phyloP scores from a whole-genome alignment of 2,113 vertebrate genomes.

The Brachirus orientalis region DNA sequence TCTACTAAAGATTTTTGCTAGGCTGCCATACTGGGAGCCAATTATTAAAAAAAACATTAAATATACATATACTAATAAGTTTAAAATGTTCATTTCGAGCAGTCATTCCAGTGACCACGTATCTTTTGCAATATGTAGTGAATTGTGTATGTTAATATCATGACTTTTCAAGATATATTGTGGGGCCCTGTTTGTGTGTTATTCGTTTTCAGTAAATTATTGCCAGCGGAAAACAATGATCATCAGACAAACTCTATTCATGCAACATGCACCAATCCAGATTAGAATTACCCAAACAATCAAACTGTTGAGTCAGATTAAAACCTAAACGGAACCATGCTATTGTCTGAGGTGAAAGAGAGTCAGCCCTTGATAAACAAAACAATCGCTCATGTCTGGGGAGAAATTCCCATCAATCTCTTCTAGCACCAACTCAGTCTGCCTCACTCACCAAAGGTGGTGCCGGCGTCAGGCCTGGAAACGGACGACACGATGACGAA shows the following conservation, averaged over 20 bases:
- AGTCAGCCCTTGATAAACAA: conserved; percentile 23
- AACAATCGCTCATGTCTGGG: conserved; percentile 25
- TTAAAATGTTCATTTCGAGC: too few species aligned
- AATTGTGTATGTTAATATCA: too few species aligned
- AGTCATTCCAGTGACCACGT: too few species aligned
- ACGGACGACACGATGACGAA: conserved; percentile 98
- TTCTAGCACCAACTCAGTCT: neutral
- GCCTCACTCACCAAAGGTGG: conserved; percentile 90
- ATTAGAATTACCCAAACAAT: conserved; percentile 34
- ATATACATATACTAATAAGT: too few species aligned
- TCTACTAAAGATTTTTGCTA: too few species aligned
- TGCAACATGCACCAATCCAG: neutral
- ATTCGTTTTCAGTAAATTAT: conserved; percentile 27
- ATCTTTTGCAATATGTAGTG: too few species aligned
- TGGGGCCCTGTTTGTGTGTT: neutral
- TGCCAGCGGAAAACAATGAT: conserved; percentile 9
- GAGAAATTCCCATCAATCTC: conserved; percentile 28
- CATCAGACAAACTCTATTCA: conserved; percentile 12
- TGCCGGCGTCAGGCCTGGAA: conserved; percentile 92
- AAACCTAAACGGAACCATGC: conserved; percentile 19
- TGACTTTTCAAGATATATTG: too few species aligned
- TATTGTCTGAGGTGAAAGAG: conserved; percentile 17
- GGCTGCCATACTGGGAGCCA: too few species aligned
- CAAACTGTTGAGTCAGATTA: conserved; percentile 32
- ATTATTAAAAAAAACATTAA: too few species aligned